Base-by-base conservation (phyloP, 2,888 invertebrate genomes). In the Tridacna gigas region DNA sequence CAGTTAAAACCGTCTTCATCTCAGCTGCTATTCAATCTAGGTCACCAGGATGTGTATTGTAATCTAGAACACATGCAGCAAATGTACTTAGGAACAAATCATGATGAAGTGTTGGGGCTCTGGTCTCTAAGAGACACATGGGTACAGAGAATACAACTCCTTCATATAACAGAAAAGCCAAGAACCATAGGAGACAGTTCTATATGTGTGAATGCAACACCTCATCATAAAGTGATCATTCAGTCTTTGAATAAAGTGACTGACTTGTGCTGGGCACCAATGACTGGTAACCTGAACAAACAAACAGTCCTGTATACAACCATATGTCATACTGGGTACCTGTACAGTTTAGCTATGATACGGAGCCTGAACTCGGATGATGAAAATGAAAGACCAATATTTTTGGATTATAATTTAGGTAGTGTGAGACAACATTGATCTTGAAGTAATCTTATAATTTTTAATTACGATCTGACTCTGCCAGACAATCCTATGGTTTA, bases 231-330 rank as follows among this genome's bases (percentile, higher is more conserved):
- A 25, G 79, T 82, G 9, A 80, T 90, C 2, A 61, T 90, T 61
- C 89, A 88, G 80, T 84, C 86, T 0, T 79, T 88, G 25, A 89
- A 89, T 67, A 93, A 93, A 78, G 89, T 93, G 47, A 92, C 92
- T 25, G 89, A 91, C 60, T 63, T 93, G 74, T 92, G 91, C 81
- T 93, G 92, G 91, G 91, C 91, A 25, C 89, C 90, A 18, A 37
- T 89, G 18, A 37, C 69, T 47, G 69, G 69, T 28, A 37, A 73
- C 5, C 74, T 74, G 80, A 15, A 60, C 47, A 83, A 86, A 26
- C 83, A 86, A 26, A 86, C 88, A 77, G 79, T 93, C 9, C 76
- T 94, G 71, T 93, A 91, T 79, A 93, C 93, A 20, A 91, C 92
- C 4, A 91, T 91, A 67, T 92, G 90, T 76, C 90, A 91, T 66